phyloP scores from a whole-genome alignment of 2,888 invertebrate species.

The Imbricaverruca yamaguchii region DNA sequence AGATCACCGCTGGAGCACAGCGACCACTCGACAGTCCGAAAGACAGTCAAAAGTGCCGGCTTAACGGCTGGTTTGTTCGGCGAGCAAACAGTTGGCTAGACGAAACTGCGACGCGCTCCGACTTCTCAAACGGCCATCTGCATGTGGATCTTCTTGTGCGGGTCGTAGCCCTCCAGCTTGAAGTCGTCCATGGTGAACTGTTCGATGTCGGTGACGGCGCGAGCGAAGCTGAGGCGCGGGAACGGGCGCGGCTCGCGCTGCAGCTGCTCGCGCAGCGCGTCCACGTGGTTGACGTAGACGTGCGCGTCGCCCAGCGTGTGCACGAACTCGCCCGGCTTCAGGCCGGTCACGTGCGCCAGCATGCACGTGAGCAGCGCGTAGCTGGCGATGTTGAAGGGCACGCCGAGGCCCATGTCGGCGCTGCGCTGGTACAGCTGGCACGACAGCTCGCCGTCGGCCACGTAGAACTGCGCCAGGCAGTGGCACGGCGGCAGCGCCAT shows the following conservation, averaged over 20 bases:
- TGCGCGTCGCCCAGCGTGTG: conserved; percentile 94
- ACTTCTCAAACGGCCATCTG: conserved; percentile 70
- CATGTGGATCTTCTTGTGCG: conserved; percentile 85
- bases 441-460: conserved; percentile 62
- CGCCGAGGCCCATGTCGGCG: conserved; percentile 96
- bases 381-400: conserved; percentile 96
- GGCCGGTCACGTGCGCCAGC: conserved; percentile 88
- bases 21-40: no score
- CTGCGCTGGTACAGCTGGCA: conserved; percentile 93
- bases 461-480: conserved; percentile 89
- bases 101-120: neutral
- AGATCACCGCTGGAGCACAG: no score
- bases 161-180: conserved; percentile 70
- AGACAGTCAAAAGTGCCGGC: no score
- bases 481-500: conserved; percentile 99
- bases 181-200: conserved; percentile 84
- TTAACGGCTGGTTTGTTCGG: no score
- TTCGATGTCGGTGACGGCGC: conserved; percentile 67
- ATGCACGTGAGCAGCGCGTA: conserved; percentile 89
- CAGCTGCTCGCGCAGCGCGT: conserved; percentile 71
- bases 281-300: conserved; percentile 83
- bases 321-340: conserved; percentile 88
- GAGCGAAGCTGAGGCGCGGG: conserved; percentile 68
- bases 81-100: no score
- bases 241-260: conserved; percentile 69